Evolutionary conservation across 2,797 vertebrate genomes (phyloP), one percentile per base, ranked within the genome.

Genomic region (Sciurus vulgaris): DNA sequence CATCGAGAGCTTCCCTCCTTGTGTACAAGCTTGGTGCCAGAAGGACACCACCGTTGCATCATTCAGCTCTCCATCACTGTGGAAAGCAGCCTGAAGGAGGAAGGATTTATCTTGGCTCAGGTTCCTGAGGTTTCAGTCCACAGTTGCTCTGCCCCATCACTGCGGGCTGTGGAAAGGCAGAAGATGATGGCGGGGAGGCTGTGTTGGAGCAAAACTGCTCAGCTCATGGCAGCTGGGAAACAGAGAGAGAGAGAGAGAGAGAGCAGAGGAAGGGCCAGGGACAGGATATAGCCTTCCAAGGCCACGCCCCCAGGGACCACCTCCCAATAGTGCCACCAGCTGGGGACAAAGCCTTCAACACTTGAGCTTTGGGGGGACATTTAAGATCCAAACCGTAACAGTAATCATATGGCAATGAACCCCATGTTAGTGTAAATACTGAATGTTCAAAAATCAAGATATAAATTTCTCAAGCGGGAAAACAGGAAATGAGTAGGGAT

Each of bases 21-120:
- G 30, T 44, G 72, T 18, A 13, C 28, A 51, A 76, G 10, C 35
- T 22, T 17, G 3, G 0, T 11, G 5, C 33, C 38, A 51, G 35
- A 79, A 56, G 0, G 4, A 5, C 61, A 12, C 24, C 2, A 5
- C 11, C 1, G 2, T 14, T 67, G 30, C 6, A 0, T 33, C 13
- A 33, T 13, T 6, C 59, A 61, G 59, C 59, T 61, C 63, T 33
- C 63, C 28, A 6, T 2, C 63, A 33, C 63, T 5, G 30, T 14
- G 30, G 5, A 12, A n/a, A 67, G 13, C 61, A 28, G 13, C 61
- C 28, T 14, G 4, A 33, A 13, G 61, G 28, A 30, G 12, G 28
- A 65, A 65, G 28, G 61, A 5, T 33, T 33, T 33, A 15, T 15
- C 33, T n/a, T 67, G 63, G 63, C 30, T 67, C 63, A 15, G 24